A percentile compares a stretch with the other conserved stretches of the same genome.
phyloP scores from a whole-genome alignment of 2,113 vertebrate genomes.

The Nestor notabilis region DNA sequence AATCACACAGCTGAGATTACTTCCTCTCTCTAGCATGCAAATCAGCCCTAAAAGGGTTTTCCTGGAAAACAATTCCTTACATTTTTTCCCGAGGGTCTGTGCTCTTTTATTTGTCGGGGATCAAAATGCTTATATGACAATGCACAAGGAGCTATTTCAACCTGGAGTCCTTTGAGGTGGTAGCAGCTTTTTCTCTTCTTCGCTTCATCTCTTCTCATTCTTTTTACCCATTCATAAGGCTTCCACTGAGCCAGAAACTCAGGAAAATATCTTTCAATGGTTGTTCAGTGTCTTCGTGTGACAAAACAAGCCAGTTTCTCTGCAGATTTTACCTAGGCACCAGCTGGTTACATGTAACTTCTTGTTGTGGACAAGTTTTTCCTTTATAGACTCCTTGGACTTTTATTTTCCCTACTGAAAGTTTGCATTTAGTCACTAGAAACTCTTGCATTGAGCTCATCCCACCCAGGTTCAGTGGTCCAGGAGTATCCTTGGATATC shows the following conservation, averaged over 20 bases:
- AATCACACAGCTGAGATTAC: constrained; percentile 16
- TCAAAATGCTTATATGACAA: background rate
- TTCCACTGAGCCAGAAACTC: background rate
- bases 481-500: background rate
- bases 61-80: constrained; percentile 40
- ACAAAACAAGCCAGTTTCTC: background rate
- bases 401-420: background rate
- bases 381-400: background rate
- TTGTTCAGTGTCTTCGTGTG: background rate
- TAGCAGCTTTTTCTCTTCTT: background rate
- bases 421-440: background rate
- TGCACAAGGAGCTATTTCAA: background rate
- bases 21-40: background rate
- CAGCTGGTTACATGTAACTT: background rate
- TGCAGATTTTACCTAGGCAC: background rate
- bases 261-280: background rate
- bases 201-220: background rate
- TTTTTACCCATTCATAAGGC: background rate
- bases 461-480: background rate
- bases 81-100: background rate
- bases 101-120: background rate
- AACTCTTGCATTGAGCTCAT: background rate
- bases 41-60: background rate
- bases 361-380: background rate
- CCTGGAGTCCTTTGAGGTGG: background rate